phyloP scores from a whole-genome alignment of 2,113 vertebrate genomes.

The Terrapene triunguis region DNA sequence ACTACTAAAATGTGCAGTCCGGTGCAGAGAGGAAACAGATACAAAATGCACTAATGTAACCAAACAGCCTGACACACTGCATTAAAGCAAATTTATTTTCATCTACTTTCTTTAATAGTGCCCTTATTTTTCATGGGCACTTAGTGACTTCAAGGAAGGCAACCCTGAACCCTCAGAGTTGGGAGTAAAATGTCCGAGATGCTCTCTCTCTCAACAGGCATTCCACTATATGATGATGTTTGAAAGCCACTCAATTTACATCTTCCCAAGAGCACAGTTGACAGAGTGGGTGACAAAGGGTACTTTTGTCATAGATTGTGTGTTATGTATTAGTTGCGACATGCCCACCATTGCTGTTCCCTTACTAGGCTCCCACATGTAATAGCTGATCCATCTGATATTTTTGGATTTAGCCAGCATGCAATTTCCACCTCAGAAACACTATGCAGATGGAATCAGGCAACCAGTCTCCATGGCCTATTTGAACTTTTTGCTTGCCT shows the following conservation, averaged over 20 bases:
- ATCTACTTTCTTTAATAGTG: background rate
- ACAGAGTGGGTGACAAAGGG: background rate
- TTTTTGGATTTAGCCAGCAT: conserved; percentile 5
- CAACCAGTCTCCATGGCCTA: conserved; percentile 37
- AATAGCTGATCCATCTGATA: background rate
- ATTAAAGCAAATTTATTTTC: background rate
- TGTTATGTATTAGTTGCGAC: background rate
- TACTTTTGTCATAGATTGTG: background rate
- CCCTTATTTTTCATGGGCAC: background rate
- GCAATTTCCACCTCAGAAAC: conserved; percentile 45
- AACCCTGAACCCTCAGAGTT: background rate
- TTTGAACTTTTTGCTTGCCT: conserved; percentile 36
- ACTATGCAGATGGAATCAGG: background rate
- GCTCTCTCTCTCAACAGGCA: background rate
- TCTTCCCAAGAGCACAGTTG: background rate
- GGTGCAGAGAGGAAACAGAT: background rate
- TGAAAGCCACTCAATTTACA: background rate
- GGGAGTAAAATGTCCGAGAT: background rate
- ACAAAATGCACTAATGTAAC: background rate
- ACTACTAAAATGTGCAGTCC: background rate
- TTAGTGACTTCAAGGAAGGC: background rate
- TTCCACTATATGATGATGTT: background rate
- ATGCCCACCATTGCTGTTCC: background rate
- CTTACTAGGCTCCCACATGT: accelerated
- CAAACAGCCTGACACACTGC: background rate